phyloP scores from a whole-genome alignment of 2,888 invertebrate species.

The Ectemnius lituratus region DNA sequence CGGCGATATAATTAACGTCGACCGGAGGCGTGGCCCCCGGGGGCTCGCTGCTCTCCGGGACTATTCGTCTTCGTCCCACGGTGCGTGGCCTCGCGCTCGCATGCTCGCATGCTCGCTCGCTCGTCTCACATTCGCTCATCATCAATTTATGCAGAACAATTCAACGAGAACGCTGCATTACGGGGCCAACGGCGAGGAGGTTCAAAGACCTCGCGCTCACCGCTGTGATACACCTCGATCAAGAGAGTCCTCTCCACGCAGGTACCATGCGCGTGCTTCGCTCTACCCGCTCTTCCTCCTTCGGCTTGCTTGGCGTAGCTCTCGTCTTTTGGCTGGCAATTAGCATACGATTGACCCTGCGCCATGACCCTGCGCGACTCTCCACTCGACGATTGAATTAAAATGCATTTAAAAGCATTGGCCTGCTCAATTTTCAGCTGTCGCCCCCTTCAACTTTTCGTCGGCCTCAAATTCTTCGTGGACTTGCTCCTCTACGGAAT shows the following conservation, averaged over 20 bases:
- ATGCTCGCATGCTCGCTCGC: conserved; percentile 32
- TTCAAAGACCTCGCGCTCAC: conserved; percentile 70
- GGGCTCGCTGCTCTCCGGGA: conserved; percentile 47
- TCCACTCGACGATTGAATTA: conserved; percentile 72
- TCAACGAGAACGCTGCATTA: conserved; percentile 76
- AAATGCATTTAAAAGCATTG: conserved; percentile 62
- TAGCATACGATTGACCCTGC: conserved; percentile 77
- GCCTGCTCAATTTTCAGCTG: conserved; percentile 44
- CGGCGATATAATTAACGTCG: conserved; percentile 64
- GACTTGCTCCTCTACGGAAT: background rate
- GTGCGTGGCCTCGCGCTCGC: conserved; percentile 47
- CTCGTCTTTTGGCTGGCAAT: conserved; percentile 73
- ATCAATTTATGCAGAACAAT: conserved; percentile 78
- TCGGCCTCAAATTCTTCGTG: background rate
- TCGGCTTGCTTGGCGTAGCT: conserved; percentile 43
- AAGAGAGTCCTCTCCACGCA: conserved; percentile 47
- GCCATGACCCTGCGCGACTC: conserved; percentile 67
- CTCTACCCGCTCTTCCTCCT: conserved; percentile 28
- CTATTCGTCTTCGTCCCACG: conserved; percentile 69
- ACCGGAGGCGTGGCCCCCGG: conserved; percentile 59
- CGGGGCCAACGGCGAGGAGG: conserved; percentile 66
- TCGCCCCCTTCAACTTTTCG: background rate
- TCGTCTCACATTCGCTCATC: conserved; percentile 70
- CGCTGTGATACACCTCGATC: conserved; percentile 51
- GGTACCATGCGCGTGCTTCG: conserved; percentile 33